Percentiles rank a stretch among this genome's conserved stretches.
phyloP scores from a whole-genome alignment of 2,113 vertebrate genomes.

The Caranx ignobilis region DNA sequence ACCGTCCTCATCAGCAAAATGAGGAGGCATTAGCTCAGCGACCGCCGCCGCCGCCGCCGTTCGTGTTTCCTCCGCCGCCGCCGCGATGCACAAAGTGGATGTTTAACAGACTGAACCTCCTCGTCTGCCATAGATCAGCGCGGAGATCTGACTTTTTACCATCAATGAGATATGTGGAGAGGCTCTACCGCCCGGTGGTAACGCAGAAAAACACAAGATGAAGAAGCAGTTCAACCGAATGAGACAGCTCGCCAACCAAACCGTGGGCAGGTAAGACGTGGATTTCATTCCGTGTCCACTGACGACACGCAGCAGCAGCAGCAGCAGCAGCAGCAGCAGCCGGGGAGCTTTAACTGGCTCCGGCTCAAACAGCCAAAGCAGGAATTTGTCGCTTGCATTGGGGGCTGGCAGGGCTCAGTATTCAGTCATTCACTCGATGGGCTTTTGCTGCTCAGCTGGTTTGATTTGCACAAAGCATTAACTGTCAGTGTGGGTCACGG shows the following conservation, averaged over 20 bases:
- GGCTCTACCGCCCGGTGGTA: constrained; percentile 71
- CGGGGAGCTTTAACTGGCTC: neutral
- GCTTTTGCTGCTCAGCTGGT: constrained; percentile 55
- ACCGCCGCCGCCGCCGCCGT: neutral
- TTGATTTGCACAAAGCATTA: constrained; percentile 55
- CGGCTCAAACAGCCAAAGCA: constrained; percentile 8
- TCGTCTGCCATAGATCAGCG: constrained; percentile 48
- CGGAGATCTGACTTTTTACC: constrained; percentile 64
- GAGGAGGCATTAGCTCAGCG: constrained; percentile 59
- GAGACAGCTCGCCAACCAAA: constrained; percentile 97
- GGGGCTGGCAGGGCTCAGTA: neutral
- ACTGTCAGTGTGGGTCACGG: constrained; percentile 64
- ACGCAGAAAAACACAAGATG: constrained; percentile 87
- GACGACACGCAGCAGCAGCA: too few species aligned
- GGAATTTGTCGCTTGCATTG: neutral
- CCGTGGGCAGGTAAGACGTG: constrained; percentile 91
- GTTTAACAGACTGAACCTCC: constrained; percentile 41
- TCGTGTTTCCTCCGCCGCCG: constrained; percentile 19
- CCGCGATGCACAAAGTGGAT: constrained; percentile 55
- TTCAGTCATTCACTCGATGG: constrained; percentile 21
- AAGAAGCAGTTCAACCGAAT: constrained; percentile 98
- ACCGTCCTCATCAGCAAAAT: constrained; percentile 57
- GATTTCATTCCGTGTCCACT: neutral
- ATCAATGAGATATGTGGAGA: constrained; percentile 78
- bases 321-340: too few species aligned